Evolutionary conservation across 2,797 vertebrate species (phyloP).

Genomic region (Tamandua tetradactyla): DNA sequence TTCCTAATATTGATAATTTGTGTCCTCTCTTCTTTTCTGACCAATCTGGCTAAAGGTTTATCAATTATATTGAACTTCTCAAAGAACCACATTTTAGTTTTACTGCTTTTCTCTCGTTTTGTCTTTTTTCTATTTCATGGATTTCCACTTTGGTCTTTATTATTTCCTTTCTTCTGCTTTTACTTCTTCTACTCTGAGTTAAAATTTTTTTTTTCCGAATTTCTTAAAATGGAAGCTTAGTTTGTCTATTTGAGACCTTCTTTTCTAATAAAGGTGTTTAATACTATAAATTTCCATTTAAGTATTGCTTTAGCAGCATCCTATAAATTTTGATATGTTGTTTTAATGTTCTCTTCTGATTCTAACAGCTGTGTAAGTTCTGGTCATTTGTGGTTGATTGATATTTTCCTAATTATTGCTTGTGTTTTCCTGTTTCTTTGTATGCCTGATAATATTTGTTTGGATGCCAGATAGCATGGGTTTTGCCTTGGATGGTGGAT

Average conservation of each 20-base stretch:
- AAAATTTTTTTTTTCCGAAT: background rate
- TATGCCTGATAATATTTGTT: conserved; percentile 22
- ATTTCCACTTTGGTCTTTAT: conserved; percentile 27
- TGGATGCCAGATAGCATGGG: background rate
- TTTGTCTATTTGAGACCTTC: conserved; percentile 14
- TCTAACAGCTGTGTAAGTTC: background rate
- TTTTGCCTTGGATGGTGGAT: background rate
- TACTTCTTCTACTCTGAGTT: background rate
- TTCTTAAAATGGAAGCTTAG: conserved; percentile 15
- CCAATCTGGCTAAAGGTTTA: background rate
- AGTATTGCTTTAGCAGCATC: background rate
- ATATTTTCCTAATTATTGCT: background rate
- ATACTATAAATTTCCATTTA: background rate
- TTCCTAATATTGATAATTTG: background rate
- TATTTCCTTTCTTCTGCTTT: background rate
- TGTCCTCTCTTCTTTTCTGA: background rate
- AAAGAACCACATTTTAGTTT: conserved; percentile 20
- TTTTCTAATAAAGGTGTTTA: conserved; percentile 36
- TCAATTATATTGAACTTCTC: conserved; percentile 5
- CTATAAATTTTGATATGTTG: background rate
- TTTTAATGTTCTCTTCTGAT: background rate
- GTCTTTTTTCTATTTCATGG: background rate
- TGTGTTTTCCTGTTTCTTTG: background rate
- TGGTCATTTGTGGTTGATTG: background rate
- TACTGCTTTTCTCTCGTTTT: background rate